phyloP scores from a whole-genome alignment of 23 tunicate species.

The Oikopleura vanhoeffeni region DNA sequence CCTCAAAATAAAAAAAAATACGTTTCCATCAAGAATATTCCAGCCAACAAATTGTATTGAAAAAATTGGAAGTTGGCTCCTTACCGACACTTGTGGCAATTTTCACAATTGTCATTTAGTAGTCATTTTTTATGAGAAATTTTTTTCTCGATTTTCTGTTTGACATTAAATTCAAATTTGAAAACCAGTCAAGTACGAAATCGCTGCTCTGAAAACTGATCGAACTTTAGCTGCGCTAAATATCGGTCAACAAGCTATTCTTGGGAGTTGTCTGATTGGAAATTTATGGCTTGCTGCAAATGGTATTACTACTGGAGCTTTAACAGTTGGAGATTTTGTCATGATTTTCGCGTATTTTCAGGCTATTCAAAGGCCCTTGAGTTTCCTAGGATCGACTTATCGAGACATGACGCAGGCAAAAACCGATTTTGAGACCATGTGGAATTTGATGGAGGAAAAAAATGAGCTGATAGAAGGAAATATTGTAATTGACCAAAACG shows the following conservation, averaged over 20 bases:
- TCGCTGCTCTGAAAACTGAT: conserved; percentile 57
- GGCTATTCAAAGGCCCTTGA: conserved; percentile 64
- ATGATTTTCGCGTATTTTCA: conserved; percentile 51
- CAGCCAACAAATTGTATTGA: too few relatives aligned
- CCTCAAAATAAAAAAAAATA: too few relatives aligned
- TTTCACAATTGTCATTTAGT: too few relatives aligned
- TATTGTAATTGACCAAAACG: not conserved
- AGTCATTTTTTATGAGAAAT: too few relatives aligned
- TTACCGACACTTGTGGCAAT: too few relatives aligned
- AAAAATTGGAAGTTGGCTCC: too few relatives aligned
- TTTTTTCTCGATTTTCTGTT: too few relatives aligned
- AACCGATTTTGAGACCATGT: conserved; percentile 89
- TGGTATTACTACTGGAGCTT: not conserved
- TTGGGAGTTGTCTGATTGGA: conserved; percentile 49
- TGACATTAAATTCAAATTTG: too few relatives aligned
- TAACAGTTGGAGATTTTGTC: conserved; percentile 85
- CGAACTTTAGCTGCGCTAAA: conserved; percentile 59
- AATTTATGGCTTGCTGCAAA: conserved; percentile 59
- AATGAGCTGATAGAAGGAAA: conserved; percentile 17
- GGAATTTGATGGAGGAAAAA: conserved; percentile 39
- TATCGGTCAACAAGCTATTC: conserved; percentile 82
- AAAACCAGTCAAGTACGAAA: conserved; percentile 71
- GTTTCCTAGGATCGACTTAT: conserved; percentile 77
- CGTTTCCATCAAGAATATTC: too few relatives aligned
- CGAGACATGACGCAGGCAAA: conserved; percentile 71